Evolutionary conservation across 2,797 vertebrate species (phyloP).

Genomic region (Lerista edwardsae): DNA sequence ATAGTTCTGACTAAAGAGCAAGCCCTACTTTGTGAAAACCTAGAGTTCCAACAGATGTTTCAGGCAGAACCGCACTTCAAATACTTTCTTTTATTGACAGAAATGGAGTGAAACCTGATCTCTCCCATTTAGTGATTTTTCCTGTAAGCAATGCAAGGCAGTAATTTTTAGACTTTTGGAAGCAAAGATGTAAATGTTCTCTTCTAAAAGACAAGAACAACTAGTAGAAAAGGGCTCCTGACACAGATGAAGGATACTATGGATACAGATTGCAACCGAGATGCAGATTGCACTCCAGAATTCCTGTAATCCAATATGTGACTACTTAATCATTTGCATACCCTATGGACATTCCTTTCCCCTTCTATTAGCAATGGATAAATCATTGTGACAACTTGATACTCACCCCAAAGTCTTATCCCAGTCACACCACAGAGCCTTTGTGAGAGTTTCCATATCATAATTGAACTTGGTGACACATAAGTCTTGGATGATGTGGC

Average conservation of each 20-base stretch:
- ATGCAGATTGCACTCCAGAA: not conserved
- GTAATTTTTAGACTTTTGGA: not conserved
- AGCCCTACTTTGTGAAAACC: not conserved
- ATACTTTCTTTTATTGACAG: not conserved
- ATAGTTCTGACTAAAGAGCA: not conserved
- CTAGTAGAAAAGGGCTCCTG: not conserved
- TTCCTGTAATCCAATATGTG: not conserved
- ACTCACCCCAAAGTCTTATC: conserved; percentile 89
- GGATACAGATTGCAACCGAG: too few species aligned
- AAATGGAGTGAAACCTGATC: not conserved
- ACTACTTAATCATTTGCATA: not conserved
- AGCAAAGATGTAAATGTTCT: not conserved
- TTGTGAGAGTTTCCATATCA: conserved; percentile 88
- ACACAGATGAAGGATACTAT: too few species aligned
- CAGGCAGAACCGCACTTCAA: not conserved
- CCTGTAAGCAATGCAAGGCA: not conserved
- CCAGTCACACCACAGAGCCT: conserved; percentile 90
- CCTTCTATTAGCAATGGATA: not conserved
- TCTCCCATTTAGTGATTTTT: not conserved
- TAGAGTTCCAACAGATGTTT: not conserved
- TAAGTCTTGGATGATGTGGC: conserved; percentile 81
- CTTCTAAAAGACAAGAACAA: not conserved
- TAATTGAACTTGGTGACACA: conserved; percentile 85
- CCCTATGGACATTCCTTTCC: too few species aligned
- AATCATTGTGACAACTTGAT: not conserved